Evolutionary conservation across 1,140 invertebrate genomes (phyloP), one percentile per base, ranked within the genome.

Genomic region (Oscheius sp.): DNA sequence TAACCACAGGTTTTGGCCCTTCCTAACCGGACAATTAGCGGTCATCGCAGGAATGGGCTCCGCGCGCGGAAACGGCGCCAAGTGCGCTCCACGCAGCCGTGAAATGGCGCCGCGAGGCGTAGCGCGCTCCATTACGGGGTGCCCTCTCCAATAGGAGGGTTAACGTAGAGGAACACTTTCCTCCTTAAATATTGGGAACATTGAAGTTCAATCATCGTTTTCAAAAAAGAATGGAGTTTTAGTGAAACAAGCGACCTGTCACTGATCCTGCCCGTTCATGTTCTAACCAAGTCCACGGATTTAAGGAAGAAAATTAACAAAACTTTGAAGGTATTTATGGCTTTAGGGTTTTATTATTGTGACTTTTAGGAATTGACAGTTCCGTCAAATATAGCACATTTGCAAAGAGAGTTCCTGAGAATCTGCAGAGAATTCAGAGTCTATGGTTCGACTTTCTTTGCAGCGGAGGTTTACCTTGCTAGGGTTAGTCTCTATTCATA

Each of bases 251-350:
- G 49, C 49, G 49, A 55, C 49, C 23, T 55, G 49, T 20, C 49
- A 7, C 49, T 55, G 4, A 7, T 55, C 23, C 49, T 55, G 4
- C 49, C 49, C 7, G 49, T 26, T 4, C 28, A 7, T 7, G 7
- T 55, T 15, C 15, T 23, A 13, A 55, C 15, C 23, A 7, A 23
- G 4, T 55, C 49, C 23, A 26, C 23, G 7, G 23, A 23, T 26
- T 55, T 15, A 26, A 55, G 49, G 49, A 55, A 55, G 23, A 55
- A 55, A 26, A 55, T 55, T 4, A 55, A 55, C 23, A 55, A 55
- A 23, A 26, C 49, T 55, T 26, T 55, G 49, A 23, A 55, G 38
- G 38, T 42, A 42, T 42, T 42, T 42, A 10, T 10, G n/a, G 10
- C 38, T 42, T 42, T n/a, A 42, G n/a, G 10, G n/a, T 10, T 10